Percentiles rank a stretch among this genome's conserved stretches.
Conservation (phyloP, 1,140 invertebrate species). For the Tenebrio molitor region DNA sequence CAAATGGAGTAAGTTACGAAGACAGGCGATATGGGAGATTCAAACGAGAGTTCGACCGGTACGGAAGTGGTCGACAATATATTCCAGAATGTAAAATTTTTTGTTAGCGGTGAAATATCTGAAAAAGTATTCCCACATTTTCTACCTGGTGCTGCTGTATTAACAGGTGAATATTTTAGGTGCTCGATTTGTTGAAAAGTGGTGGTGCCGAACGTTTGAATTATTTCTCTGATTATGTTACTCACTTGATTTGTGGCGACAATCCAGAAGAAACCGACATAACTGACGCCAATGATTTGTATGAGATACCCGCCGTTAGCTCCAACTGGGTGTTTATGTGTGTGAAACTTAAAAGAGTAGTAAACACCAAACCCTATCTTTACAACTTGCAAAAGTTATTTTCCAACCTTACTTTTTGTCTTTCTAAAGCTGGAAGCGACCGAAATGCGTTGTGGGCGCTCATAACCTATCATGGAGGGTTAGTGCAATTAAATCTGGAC, state of each 20-base stretch:
- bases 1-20: slow-evolving; percentile 10
- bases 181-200: slow-evolving; percentile 80
- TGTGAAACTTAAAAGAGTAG: slow-evolving; percentile 67
- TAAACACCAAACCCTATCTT: slow-evolving; percentile 68
- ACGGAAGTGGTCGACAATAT: slow-evolving; percentile 65
- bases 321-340: slow-evolving; percentile 88
- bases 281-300: slow-evolving; percentile 88
- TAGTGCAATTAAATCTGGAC: slow-evolving; percentile 78
- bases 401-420: slow-evolving; percentile 78
- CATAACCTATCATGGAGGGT: slow-evolving; percentile 85
- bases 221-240: slow-evolving; percentile 90
- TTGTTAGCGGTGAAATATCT: slow-evolving; percentile 77
- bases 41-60: slow-evolving; percentile 54
- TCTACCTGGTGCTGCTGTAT: neutral
- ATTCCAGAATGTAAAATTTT: slow-evolving; percentile 78
- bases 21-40: slow-evolving; percentile 54
- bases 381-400: slow-evolving; percentile 75
- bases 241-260: slow-evolving; percentile 88
- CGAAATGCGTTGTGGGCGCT: slow-evolving; percentile 81
- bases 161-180: slow-evolving; percentile 70
- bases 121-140: slow-evolving; percentile 70
- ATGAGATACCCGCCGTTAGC: slow-evolving; percentile 89
- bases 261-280: slow-evolving; percentile 85
- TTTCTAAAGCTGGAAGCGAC: slow-evolving; percentile 80
- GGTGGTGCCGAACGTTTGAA: slow-evolving; percentile 87